Percentiles rank a stretch among this genome's conserved stretches.
phyloP scores from a whole-genome alignment of 2,888 invertebrate genomes.

The Aromia moschata region DNA sequence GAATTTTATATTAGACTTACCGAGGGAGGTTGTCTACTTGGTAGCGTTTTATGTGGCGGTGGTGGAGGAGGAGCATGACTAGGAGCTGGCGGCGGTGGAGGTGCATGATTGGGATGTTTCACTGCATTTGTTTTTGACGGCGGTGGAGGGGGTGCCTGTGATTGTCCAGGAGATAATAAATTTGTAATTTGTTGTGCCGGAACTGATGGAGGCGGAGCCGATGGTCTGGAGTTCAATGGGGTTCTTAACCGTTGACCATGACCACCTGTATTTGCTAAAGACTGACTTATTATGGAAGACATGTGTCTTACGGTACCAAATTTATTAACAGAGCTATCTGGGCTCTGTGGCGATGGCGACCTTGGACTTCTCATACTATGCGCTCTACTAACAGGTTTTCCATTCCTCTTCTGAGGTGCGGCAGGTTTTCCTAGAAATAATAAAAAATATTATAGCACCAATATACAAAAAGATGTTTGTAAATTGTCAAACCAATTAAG shows the following conservation, averaged over 20 bases:
- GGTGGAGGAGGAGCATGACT: constrained; percentile 53
- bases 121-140: constrained; percentile 46
- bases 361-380: constrained; percentile 87
- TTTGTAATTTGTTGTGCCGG: constrained; percentile 47
- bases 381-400: constrained; percentile 71
- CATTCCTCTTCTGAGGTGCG: constrained; percentile 70
- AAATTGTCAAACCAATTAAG: too few species aligned
- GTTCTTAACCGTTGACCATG: constrained; percentile 53
- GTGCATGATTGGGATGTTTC: constrained; percentile 59
- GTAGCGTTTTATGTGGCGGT: constrained; percentile 54
- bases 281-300: constrained; percentile 66
- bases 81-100: constrained; percentile 58
- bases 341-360: constrained; percentile 69
- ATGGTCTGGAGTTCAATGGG: constrained; percentile 54
- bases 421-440: constrained; percentile 67
- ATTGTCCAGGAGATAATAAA: constrained; percentile 54
- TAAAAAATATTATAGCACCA: too few species aligned
- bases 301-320: constrained; percentile 61
- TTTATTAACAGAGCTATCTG: constrained; percentile 52
- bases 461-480: too few species aligned
- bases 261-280: constrained; percentile 59
- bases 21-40: constrained; percentile 43
- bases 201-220: constrained; percentile 60
- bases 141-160: constrained; percentile 47
- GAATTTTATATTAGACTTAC: too few species aligned